These are phyloP conservation scores for Agrotis puta DNA, from an alignment of 2,888 invertebrate genomes.

Conservation along the genomic window DNA sequence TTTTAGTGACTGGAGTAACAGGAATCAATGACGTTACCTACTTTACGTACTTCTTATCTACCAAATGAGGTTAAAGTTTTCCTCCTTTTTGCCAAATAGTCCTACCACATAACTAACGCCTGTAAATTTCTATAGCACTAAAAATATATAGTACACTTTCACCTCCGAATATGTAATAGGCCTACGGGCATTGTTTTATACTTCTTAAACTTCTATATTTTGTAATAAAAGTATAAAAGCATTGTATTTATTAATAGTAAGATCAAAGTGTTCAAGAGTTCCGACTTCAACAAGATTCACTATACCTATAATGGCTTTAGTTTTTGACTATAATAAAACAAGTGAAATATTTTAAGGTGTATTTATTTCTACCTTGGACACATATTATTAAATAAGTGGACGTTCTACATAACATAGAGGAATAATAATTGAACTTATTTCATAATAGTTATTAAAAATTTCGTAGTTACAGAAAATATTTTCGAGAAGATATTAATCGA, in stretches of 20 bases:
- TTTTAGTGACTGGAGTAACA: conserved; percentile 6
- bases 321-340: conserved; percentile 66
- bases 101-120: background rate
- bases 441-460: too few relatives aligned
- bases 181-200: conserved; percentile 58
- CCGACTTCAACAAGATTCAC: conserved; percentile 61
- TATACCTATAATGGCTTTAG: conserved; percentile 67
- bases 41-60: background rate
- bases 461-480: background rate
- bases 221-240: conserved; percentile 55
- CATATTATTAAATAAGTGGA: background rate
- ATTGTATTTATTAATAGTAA: conserved; percentile 60
- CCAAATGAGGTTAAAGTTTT: background rate
- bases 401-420: background rate
- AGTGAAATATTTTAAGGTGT: conserved; percentile 48
- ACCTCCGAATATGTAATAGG: conserved; percentile 22
- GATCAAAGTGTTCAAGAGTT: conserved; percentile 66
- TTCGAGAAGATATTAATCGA: background rate
- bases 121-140: conserved; percentile 9
- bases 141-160: conserved; percentile 11
- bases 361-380: conserved; percentile 52
- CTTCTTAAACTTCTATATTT: conserved; percentile 58
- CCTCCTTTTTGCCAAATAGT: background rate
- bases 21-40: background rate
- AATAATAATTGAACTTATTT: too few relatives aligned